A percentile compares a stretch with the other conserved stretches of the same genome.
These are phyloP conservation scores for Oryzias sinensis DNA, from an alignment of 2,797 vertebrate species.

Conservation along the genomic window DNA sequence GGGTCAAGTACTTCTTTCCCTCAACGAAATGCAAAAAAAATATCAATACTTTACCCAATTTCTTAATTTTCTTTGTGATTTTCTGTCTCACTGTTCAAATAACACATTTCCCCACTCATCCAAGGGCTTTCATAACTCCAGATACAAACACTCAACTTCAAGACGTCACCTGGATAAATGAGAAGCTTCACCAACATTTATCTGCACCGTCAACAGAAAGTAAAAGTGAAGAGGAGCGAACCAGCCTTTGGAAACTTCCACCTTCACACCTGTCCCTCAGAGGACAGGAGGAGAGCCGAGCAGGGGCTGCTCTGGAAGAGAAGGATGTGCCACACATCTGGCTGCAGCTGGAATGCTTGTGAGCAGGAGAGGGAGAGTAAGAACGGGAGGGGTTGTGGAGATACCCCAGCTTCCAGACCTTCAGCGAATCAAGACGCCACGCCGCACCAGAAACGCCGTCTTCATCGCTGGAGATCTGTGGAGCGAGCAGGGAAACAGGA, in stretches of 20 bases:
- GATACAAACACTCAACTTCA: background rate
- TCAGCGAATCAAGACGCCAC: slow-evolving; percentile 19
- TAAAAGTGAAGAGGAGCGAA: too few relatives aligned
- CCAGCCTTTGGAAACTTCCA: too few relatives aligned
- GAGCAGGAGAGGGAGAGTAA: slow-evolving; percentile 21
- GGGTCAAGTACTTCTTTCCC: too few relatives aligned
- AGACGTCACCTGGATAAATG: too few relatives aligned
- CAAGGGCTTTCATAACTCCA: background rate
- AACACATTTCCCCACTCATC: too few relatives aligned
- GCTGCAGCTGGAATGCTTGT: slow-evolving; percentile 49
- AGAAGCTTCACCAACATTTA: background rate
- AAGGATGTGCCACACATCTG: slow-evolving; percentile 51
- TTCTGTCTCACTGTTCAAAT: too few relatives aligned
- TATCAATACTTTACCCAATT: too few relatives aligned
- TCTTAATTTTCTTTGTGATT: too few relatives aligned
- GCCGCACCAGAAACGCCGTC: slow-evolving; percentile 22
- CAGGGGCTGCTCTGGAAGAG: slow-evolving; percentile 22
- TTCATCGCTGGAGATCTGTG: slow-evolving; percentile 15
- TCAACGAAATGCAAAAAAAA: too few relatives aligned
- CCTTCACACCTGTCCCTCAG: slow-evolving; percentile 14
- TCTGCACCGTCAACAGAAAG: too few relatives aligned
- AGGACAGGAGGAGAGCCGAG: slow-evolving; percentile 6
- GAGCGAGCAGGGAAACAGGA: slow-evolving; percentile 3
- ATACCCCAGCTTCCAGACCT: slow-evolving; percentile 12
- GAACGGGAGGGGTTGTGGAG: slow-evolving; percentile 28